Base-by-base conservation (phyloP, 2,888 invertebrate genomes). In the Noctua fimbriata region DNA sequence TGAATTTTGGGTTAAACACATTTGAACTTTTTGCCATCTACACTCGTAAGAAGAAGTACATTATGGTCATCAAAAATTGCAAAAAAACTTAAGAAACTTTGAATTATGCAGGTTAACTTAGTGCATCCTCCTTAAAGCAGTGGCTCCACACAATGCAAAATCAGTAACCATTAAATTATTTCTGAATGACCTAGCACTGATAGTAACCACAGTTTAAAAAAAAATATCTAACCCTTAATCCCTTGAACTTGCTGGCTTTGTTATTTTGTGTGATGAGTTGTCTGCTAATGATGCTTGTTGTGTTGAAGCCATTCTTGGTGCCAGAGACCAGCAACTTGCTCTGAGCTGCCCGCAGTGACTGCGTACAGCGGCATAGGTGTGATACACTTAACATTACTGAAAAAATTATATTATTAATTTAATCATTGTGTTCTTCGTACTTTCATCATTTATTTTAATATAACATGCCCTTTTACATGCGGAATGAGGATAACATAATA, bases 361-460 rank as follows among this genome's bases (percentile, higher is more conserved):
- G 92, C 0, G 93, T 87, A 79, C 95, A 95, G 60, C 96, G 94
- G 81, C 95, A 96, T 16, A 95, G 78, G 9, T 94, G 93, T 10
- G 93, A 89, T 60, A 94, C 89, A 85, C 93, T 94, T 93, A 96
- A 94, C 92, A 97, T 94, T 70, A 92, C 93, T 92, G 79, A 28
- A 88, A 84, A 4, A 63, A 32, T 1, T 4, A 63, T 18, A 18
- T 18, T 7, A 58, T 14, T 12, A 4, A 60, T 60, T 60, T 60
- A 18, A 32, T 32, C 3, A 32, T 18, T 32, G 18, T 9, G 3
- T 10, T 60, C 7, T 28, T 32, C 32, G 4, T 63, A 63, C 18
- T 63, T 32, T 18, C 2, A 18, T 18, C 0, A 32, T 63, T 63
- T 63, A 32, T 63, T 32, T 63, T 36, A 5, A 65, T 18, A 63